Percentiles rank a stretch among this genome's conserved stretches.
These are phyloP conservation scores for Lethenteron reissneri DNA, from an alignment of 2,113 vertebrate species.

Conservation along the genomic window DNA sequence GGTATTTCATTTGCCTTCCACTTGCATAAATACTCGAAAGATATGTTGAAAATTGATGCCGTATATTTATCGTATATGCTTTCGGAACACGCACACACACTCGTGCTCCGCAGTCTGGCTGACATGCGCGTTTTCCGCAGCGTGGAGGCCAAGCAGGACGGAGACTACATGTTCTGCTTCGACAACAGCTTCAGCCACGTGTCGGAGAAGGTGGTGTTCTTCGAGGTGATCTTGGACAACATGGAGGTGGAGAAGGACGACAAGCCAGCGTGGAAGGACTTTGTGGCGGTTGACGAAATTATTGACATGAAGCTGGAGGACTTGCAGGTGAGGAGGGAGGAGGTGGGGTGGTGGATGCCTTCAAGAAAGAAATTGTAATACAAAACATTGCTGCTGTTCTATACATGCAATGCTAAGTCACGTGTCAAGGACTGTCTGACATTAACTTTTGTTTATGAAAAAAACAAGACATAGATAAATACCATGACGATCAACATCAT, in stretches of 20 bases:
- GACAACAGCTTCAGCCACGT: conserved; percentile 71
- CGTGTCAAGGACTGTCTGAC: too few species aligned
- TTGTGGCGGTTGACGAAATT: conserved; percentile 38
- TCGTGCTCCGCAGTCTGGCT: neutral
- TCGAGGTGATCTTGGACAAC: conserved; percentile 48
- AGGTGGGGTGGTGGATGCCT: too few species aligned
- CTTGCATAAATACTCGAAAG: neutral
- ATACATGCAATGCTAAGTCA: too few species aligned
- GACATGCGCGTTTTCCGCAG: conserved; percentile 17
- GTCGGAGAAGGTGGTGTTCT: conserved; percentile 69
- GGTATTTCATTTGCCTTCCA: too few species aligned
- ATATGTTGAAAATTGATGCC: neutral
- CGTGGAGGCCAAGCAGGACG: conserved; percentile 45
- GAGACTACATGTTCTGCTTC: conserved; percentile 66
- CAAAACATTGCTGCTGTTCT: too few species aligned
- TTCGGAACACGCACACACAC: neutral
- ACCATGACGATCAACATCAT: too few species aligned
- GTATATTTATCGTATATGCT: neutral
- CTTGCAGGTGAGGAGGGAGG: conserved; percentile 29
- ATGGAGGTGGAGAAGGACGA: conserved; percentile 17
- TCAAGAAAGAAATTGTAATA: too few species aligned
- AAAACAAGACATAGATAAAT: too few species aligned
- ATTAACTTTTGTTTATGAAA: too few species aligned
- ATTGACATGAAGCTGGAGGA: conserved; percentile 64
- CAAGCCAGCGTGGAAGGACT: conserved; percentile 34